phyloP scores from a whole-genome alignment of 2,113 vertebrate species.

The Callospermophilus lateralis region DNA sequence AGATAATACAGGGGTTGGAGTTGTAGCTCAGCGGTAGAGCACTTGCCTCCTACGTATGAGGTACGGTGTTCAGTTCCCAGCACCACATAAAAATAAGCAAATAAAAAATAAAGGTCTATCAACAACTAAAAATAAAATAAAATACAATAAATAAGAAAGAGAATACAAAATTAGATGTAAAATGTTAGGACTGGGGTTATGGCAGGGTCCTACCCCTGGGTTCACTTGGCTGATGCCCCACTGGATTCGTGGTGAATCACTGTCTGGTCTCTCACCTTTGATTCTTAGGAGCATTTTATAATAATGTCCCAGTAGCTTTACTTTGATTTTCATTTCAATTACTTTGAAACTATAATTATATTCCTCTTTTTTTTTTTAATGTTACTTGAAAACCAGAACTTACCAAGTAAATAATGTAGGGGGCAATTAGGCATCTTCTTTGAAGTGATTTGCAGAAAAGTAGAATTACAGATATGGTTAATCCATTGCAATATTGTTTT shows the following conservation, averaged over 20 bases:
- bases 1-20: neutral
- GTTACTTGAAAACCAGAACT: constrained; percentile 17
- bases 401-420: neutral
- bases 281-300: neutral
- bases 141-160: neutral
- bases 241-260: neutral
- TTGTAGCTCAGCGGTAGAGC: too few relatives aligned
- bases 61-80: too few relatives aligned
- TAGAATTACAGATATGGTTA: neutral
- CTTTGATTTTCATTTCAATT: constrained; percentile 1
- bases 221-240: neutral
- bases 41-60: too few relatives aligned
- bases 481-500: neutral
- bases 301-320: neutral
- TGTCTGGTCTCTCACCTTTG: neutral
- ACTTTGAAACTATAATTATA: neutral
- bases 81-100: too few relatives aligned
- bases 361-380: neutral
- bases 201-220: neutral
- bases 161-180: neutral
- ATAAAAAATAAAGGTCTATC: too few relatives aligned
- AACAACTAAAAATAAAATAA: too few relatives aligned
- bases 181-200: neutral
- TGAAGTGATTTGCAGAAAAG: neutral
- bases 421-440: neutral